phyloP scores from a whole-genome alignment of 2,113 vertebrate species.

The Dissostichus mawsoni region DNA sequence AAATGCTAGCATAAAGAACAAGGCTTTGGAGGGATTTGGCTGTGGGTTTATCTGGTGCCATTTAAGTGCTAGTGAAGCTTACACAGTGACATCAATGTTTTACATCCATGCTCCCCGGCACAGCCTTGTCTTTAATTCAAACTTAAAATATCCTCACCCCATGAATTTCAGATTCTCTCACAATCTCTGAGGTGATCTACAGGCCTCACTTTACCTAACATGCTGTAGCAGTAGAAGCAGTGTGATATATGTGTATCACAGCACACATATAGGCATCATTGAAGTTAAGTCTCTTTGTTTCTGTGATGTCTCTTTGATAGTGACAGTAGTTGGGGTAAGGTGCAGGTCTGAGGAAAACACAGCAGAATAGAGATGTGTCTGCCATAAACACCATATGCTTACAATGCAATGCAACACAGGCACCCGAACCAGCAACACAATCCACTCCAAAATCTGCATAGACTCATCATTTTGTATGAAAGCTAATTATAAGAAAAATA shows the following conservation, averaged over 20 bases:
- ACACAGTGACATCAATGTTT: conserved; percentile 65
- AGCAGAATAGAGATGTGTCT: conserved; percentile 38
- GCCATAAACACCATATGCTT: conserved; percentile 57
- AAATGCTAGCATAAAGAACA: conserved; percentile 72
- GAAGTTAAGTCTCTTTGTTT: conserved; percentile 24
- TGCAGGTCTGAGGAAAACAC: conserved; percentile 45
- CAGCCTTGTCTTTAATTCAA: conserved; percentile 31
- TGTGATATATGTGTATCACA: not conserved
- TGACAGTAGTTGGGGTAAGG: conserved; percentile 35
- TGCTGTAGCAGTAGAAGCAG: conserved; percentile 21
- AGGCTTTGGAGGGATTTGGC: conserved; percentile 70
- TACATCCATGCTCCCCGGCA: conserved; percentile 68
- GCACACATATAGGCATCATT: conserved; percentile 9
- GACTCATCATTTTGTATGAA: conserved; percentile 57
- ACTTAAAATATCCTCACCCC: conserved; percentile 21
- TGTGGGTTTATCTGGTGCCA: conserved; percentile 68
- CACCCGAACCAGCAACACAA: conserved; percentile 64
- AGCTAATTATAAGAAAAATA: conserved; percentile 49
- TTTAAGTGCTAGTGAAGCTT: conserved; percentile 69
- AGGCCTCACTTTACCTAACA: conserved; percentile 13
- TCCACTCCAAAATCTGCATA: conserved; percentile 61
- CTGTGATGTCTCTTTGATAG: conserved; percentile 39
- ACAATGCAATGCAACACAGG: conserved; percentile 51
- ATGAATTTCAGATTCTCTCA: conserved; percentile 54
- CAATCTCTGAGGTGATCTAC: conserved; percentile 32